phyloP scores from a whole-genome alignment of 2,888 invertebrate species.

The Xestobium rufovillosum region DNA sequence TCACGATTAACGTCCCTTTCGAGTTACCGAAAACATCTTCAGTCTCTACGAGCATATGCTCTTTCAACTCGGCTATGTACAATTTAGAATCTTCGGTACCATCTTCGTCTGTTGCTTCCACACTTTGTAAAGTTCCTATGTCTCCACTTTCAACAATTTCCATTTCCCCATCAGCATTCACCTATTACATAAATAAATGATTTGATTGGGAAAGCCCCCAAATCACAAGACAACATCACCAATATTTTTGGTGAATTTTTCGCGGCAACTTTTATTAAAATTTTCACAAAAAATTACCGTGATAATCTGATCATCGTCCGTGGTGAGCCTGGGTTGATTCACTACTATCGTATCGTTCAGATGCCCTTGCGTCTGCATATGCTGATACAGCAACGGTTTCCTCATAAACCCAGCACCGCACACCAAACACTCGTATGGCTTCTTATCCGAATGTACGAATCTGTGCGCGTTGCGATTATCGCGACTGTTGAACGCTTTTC shows the following conservation, averaged over 20 bases:
- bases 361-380: slow-evolving; percentile 69
- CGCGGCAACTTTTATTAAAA: slow-evolving; percentile 6
- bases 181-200: slow-evolving; percentile 16
- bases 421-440: slow-evolving; percentile 75
- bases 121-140: slow-evolving; percentile 21
- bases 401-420: slow-evolving; percentile 81
- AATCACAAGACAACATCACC: neutral
- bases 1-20: slow-evolving; percentile 24
- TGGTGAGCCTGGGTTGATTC: slow-evolving; percentile 69
- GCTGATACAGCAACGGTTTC: slow-evolving; percentile 67
- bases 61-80: slow-evolving; percentile 43
- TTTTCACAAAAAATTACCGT: slow-evolving; percentile 27
- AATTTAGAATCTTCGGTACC: slow-evolving; percentile 42
- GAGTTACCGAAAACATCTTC: slow-evolving; percentile 31
- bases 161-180: slow-evolving; percentile 38
- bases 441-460: slow-evolving; percentile 79
- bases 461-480: slow-evolving; percentile 81
- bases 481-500: slow-evolving; percentile 74
- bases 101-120: slow-evolving; percentile 25
- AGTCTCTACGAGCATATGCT: slow-evolving; percentile 45
- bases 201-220: too few species aligned
- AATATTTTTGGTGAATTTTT: too few species aligned
- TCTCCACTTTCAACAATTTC: slow-evolving; percentile 33
- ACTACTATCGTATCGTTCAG: slow-evolving; percentile 74
- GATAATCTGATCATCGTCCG: slow-evolving; percentile 47